Evolutionary conservation across 1,140 invertebrate genomes (phyloP).

Genomic region (Pomacea maculata): DNA sequence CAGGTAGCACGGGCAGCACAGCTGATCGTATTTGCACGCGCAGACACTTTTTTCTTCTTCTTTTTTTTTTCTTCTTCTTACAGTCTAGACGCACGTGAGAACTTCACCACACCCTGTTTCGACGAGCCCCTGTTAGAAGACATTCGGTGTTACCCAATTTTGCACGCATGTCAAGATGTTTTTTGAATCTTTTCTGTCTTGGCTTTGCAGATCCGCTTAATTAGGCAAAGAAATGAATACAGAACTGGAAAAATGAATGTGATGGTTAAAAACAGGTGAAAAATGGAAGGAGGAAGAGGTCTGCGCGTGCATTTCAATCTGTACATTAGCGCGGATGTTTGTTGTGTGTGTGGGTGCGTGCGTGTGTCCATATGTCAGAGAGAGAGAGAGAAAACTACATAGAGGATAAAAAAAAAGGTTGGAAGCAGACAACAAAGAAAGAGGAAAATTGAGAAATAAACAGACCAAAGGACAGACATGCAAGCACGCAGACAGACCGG

Average conservation of each 20-base stretch:
- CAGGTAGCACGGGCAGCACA: too few relatives aligned
- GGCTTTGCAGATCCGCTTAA: background rate
- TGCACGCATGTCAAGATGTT: background rate
- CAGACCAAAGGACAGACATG: slow-evolving; percentile 7
- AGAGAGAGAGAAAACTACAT: background rate
- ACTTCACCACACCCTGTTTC: too few relatives aligned
- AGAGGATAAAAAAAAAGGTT: background rate
- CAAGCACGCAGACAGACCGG: background rate
- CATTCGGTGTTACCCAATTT: too few relatives aligned
- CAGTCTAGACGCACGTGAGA: too few relatives aligned
- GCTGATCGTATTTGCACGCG: too few relatives aligned
- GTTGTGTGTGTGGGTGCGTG: background rate
- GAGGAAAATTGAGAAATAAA: background rate
- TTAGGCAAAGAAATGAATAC: too few relatives aligned
- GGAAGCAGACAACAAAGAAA: slow-evolving; percentile 12
- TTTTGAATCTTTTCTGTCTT: background rate
- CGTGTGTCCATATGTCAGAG: background rate
- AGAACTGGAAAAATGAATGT: too few relatives aligned
- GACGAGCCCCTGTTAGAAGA: too few relatives aligned
- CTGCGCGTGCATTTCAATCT: background rate
- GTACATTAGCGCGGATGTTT: background rate
- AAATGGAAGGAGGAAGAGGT: background rate
- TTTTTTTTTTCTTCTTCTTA: too few relatives aligned
- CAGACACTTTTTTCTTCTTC: too few relatives aligned
- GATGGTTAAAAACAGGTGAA: too few relatives aligned